Evolutionary conservation across 2,797 vertebrate genomes (phyloP).

Genomic region (Erethizon dorsatum): DNA sequence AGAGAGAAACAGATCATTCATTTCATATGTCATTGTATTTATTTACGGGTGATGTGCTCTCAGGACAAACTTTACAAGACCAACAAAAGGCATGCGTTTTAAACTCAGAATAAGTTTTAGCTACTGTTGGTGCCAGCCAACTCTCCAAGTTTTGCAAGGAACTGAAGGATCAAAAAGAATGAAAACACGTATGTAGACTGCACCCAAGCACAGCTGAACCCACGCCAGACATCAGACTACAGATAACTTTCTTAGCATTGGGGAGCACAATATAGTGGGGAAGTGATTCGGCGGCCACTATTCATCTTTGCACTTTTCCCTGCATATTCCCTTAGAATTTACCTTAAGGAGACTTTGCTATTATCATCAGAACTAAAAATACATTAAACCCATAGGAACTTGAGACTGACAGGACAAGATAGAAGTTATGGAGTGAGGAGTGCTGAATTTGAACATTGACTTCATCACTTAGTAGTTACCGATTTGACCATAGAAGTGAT

Average conservation of each 20-base stretch:
- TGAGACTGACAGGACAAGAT: background rate
- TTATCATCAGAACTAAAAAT: constrained; percentile 23
- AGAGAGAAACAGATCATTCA: background rate
- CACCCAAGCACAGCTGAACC: background rate
- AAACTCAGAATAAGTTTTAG: background rate
- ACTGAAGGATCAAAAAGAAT: background rate
- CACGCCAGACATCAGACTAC: rapidly evolving
- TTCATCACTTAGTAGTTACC: background rate
- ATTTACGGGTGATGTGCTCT: background rate
- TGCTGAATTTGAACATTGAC: background rate
- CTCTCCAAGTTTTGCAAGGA: background rate
- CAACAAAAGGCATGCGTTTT: background rate
- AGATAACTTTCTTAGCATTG: background rate
- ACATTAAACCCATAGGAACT: background rate
- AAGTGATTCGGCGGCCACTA: background rate
- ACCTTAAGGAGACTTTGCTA: background rate
- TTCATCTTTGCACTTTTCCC: background rate
- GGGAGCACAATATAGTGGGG: background rate
- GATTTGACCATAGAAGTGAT: background rate
- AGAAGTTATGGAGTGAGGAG: background rate
- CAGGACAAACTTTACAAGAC: background rate
- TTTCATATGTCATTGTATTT: background rate
- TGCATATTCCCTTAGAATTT: background rate
- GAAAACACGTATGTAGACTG: background rate
- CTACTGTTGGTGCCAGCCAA: background rate